These are phyloP conservation scores for Eutolmus rufibarbis DNA, from an alignment of 2,888 invertebrate species.

Conservation along the genomic window DNA sequence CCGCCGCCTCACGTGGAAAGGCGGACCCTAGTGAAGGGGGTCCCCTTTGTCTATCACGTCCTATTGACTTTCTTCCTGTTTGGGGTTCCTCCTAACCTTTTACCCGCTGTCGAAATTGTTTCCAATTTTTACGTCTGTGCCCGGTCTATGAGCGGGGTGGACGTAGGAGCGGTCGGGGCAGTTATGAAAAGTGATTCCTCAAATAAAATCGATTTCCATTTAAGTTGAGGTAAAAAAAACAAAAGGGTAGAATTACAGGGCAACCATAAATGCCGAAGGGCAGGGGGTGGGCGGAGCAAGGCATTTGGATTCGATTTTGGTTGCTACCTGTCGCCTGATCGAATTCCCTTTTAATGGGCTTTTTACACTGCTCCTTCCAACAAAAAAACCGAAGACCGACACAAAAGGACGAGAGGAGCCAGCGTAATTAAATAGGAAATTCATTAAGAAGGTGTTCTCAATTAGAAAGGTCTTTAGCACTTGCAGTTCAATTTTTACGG, in stretches of 20 bases:
- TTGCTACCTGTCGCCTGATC: background rate
- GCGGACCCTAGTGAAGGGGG: background rate
- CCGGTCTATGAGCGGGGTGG: background rate
- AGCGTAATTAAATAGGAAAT: background rate
- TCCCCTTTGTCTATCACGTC: background rate
- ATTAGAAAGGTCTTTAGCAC: background rate
- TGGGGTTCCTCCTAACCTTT: background rate
- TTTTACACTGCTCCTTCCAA: background rate
- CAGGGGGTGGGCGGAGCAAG: background rate
- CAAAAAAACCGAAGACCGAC: background rate
- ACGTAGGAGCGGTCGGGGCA: background rate
- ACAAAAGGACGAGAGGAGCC: background rate
- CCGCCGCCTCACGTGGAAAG: background rate
- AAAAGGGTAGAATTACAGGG: background rate
- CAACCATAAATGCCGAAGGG: background rate
- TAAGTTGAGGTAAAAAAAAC: background rate
- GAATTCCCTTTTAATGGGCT: background rate
- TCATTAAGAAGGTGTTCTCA: background rate
- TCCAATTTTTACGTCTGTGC: background rate
- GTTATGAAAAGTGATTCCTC: conserved; percentile 5
- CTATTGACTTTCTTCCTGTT: conserved; percentile 14
- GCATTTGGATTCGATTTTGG: background rate
- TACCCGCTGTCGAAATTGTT: background rate
- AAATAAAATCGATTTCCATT: conserved; percentile 33
- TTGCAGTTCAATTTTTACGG: background rate